Evolutionary conservation across 2,888 invertebrate species (phyloP).

Genomic region (Drosophila mayaguana): DNA sequence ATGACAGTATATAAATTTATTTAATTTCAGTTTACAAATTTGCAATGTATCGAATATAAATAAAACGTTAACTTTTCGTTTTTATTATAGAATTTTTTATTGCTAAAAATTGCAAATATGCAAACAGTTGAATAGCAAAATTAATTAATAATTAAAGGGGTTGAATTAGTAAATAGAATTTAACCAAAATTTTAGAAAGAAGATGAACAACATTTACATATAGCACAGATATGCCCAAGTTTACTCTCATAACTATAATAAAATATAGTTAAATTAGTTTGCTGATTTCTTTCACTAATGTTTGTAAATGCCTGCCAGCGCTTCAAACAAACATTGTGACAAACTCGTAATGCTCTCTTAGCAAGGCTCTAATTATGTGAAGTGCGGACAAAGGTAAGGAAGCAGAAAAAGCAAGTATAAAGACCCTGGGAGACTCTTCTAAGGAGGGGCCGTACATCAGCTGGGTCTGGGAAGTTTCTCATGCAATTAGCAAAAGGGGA

Average conservation of each 20-base stretch:
- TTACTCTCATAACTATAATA: background rate
- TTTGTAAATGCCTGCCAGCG: constrained; percentile 1
- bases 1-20: background rate
- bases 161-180: too few relatives aligned
- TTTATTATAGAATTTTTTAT: too few relatives aligned
- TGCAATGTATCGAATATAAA: too few relatives aligned
- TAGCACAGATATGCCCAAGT: too few relatives aligned
- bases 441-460: constrained; percentile 38
- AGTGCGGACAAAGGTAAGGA: constrained; percentile 14
- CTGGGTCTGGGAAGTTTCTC: constrained; percentile 67
- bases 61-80: too few relatives aligned
- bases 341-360: constrained; percentile 31
- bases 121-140: too few relatives aligned
- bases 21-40: background rate
- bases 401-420: constrained; percentile 30
- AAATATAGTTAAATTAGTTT: background rate
- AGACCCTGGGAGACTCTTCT: constrained; percentile 57
- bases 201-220: too few relatives aligned
- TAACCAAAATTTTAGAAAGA: too few relatives aligned
- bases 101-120: too few relatives aligned
- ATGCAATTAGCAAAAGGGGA: constrained; percentile 59
- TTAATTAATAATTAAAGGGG: too few relatives aligned
- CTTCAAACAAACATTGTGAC: constrained; percentile 37
- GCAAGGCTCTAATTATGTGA: constrained; percentile 54
- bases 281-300: background rate